Conservation (phyloP, 2,888 invertebrate genomes). For the Drosophila lutescens region DNA sequence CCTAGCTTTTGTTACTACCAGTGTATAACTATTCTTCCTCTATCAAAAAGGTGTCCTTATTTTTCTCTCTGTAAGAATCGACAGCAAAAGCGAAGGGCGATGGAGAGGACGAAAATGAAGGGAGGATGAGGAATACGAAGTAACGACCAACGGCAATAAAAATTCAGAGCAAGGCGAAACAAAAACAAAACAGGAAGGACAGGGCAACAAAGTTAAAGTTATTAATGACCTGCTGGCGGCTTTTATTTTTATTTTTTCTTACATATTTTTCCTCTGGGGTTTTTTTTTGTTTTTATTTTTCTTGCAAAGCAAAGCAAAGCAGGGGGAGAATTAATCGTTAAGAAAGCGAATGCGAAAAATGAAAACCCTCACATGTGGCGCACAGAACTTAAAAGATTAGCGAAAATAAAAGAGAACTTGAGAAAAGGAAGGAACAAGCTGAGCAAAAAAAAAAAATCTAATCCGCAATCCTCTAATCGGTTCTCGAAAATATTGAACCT, state of each 20-base stretch:
- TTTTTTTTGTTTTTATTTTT: not conserved
- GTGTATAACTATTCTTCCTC: not conserved
- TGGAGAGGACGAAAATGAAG: slow-evolving; percentile 10
- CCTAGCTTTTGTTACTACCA: not conserved
- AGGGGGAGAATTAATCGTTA: slow-evolving; percentile 58
- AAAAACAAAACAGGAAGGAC: slow-evolving; percentile 60
- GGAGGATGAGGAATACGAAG: not conserved
- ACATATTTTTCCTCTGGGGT: not conserved
- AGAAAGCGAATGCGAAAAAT: slow-evolving; percentile 46
- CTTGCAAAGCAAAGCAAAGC: slow-evolving; percentile 34
- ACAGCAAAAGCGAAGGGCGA: slow-evolving; percentile 49
- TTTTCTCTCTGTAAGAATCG: slow-evolving; percentile 31
- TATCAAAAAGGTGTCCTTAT: not conserved
- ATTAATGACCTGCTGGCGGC: slow-evolving; percentile 72
- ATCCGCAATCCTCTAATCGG: slow-evolving; percentile 11
- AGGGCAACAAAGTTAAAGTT: slow-evolving; percentile 77
- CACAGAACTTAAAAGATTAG: slow-evolving; percentile 19
- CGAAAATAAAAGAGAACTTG: slow-evolving; percentile 1
- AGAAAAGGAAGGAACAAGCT: slow-evolving; percentile 30
- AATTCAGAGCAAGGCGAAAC: slow-evolving; percentile 49
- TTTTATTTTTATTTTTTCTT: slow-evolving; percentile 18
- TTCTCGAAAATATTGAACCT: not conserved
- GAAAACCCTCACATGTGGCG: slow-evolving; percentile 7
- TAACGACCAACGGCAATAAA: slow-evolving; percentile 58
- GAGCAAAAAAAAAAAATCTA: not conserved